Evolutionary conservation across 2,113 vertebrate genomes (phyloP).

Genomic region (Oncorhynchus nerka): DNA sequence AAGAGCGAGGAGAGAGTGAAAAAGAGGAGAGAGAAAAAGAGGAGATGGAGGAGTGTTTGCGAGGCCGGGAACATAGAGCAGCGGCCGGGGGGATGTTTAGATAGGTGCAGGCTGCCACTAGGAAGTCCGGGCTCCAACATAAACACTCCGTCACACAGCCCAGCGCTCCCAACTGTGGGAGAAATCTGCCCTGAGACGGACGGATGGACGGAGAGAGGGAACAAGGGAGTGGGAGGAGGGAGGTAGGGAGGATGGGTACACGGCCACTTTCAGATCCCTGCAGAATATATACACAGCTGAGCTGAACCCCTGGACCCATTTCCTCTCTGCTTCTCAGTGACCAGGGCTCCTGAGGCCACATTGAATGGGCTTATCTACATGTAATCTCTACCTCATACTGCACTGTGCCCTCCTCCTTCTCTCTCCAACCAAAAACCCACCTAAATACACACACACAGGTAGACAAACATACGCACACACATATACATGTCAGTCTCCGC

Average conservation of each 20-base stretch:
- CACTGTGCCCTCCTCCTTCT: constrained; percentile 19
- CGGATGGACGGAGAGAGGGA: constrained; percentile 44
- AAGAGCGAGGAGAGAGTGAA: background rate
- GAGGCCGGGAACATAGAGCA: constrained; percentile 15
- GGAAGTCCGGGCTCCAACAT: constrained; percentile 82
- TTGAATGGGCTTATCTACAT: constrained; percentile 57
- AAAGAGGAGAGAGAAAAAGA: constrained; percentile 7
- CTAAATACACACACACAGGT: constrained; percentile 10
- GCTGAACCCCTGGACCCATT: constrained; percentile 61
- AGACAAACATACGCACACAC: background rate
- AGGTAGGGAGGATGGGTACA: constrained; percentile 67
- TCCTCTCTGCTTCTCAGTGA: constrained; percentile 49
- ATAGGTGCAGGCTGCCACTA: constrained; percentile 85
- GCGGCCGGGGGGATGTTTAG: constrained; percentile 77
- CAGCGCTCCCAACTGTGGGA: constrained; percentile 80
- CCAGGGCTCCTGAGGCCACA: constrained; percentile 56
- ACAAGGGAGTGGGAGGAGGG: constrained; percentile 40
- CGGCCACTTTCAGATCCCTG: constrained; percentile 71
- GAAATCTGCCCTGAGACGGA: constrained; percentile 75
- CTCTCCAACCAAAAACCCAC: background rate
- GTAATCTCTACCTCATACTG: constrained; percentile 55
- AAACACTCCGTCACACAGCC: constrained; percentile 80
- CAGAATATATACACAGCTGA: constrained; percentile 77
- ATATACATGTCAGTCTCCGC: constrained; percentile 16
- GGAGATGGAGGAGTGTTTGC: constrained; percentile 19